Evolutionary conservation across 1,140 invertebrate species (phyloP), one percentile per base, ranked within the genome.

Genomic region (Caenorhabditis latens): DNA sequence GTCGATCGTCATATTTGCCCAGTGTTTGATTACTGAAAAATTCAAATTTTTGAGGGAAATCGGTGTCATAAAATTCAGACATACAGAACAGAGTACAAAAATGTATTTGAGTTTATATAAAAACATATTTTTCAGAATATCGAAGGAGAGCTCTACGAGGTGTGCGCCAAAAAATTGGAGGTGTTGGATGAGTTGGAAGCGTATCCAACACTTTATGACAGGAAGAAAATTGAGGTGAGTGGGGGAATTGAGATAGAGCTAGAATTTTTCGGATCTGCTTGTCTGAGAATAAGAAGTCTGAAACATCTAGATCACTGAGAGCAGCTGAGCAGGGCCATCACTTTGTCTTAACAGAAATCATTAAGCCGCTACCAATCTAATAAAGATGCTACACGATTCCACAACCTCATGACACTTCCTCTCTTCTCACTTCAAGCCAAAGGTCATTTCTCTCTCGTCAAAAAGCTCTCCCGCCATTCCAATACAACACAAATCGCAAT

Each of bases 71-170:
- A 32, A 32, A 32, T 32, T 2, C 0, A 32, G 32, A 32, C n/a
- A n/a, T n/a, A n/a, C 32, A 32, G 32, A 32, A 32, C 32, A 2
- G 32, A 32, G 32, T 32, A 32, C 32, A 32, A 2, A 32, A 32
- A 2, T n/a, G n/a, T n/a, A n/a, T 32, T 32, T 32, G 50, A 53
- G 16, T 11, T 11, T 14, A 53, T 1, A 3, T 11, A 3, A 8
- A 53, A 14, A 3, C 50, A 53, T 40, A 3, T 67, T 67, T 86
- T 89, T 13, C 82, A 89, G 89, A 57, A 84, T 6, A 87, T 89
- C 40, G 32, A 86, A 55, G 89, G 89, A 40, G 89, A 89, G 84
- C n/a, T 89, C 19, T 89, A 89, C 71, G 88, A 88, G 24, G 89
- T 89, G 0, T 87, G 88, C 50, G 48, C 42, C 14, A 79, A 83